A percentile compares a stretch with the other conserved stretches of the same genome.
Evolutionary conservation across 2,113 vertebrate species (phyloP).

Genomic region (Nesoenas mayeri): DNA sequence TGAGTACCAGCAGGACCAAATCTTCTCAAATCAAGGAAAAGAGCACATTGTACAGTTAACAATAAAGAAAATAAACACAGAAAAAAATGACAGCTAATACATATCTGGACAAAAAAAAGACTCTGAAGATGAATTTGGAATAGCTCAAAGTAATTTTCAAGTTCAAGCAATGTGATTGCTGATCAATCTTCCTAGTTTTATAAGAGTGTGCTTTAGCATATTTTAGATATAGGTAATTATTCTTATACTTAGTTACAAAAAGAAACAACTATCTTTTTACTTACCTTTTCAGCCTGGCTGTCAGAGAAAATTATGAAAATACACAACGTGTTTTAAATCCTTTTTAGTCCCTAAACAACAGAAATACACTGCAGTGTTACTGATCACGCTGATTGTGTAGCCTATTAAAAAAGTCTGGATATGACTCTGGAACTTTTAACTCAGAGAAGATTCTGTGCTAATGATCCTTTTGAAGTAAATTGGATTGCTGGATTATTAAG

Average conservation of each 20-base stretch:
- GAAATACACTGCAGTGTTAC: slow-evolving; percentile 9
- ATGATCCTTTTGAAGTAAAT: background rate
- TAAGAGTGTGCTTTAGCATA: background rate
- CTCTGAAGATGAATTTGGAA: background rate
- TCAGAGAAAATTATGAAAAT: slow-evolving; percentile 47
- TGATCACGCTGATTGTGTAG: background rate
- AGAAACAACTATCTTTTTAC: background rate
- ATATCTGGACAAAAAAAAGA: background rate
- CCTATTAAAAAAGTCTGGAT: background rate
- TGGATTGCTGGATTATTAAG: background rate
- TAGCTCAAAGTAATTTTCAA: background rate
- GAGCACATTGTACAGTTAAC: background rate
- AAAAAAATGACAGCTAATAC: background rate
- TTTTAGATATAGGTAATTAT: background rate
- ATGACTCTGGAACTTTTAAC: slow-evolving; percentile 12
- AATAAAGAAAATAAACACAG: background rate
- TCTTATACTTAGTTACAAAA: background rate
- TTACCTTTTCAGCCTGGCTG: slow-evolving; percentile 5
- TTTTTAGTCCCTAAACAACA: slow-evolving; percentile 36
- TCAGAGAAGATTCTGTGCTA: background rate
- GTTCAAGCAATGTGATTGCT: background rate
- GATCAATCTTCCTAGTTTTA: background rate
- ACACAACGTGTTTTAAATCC: slow-evolving; percentile 25
- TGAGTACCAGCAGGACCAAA: background rate
- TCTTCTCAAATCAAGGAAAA: background rate